These are phyloP conservation scores for Tetramorium parvispinum DNA, from an alignment of 1,140 invertebrate species.

Conservation along the genomic window DNA sequence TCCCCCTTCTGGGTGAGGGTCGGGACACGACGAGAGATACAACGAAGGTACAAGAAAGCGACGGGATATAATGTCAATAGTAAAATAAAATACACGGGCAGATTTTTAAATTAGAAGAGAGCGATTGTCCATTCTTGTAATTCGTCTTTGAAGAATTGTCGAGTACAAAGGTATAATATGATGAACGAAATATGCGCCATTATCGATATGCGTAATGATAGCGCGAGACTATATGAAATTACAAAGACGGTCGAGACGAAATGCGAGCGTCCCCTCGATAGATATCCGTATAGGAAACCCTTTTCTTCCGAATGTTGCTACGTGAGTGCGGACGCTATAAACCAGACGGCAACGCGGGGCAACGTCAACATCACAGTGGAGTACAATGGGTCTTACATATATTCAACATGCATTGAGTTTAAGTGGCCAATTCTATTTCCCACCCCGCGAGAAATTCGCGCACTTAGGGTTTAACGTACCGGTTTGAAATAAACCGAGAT, in stretches of 20 bases:
- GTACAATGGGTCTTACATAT: slow-evolving; percentile 24
- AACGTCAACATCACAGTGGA: slow-evolving; percentile 19
- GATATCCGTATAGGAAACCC: background rate
- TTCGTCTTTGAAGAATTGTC: background rate
- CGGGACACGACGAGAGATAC: background rate
- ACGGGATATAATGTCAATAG: background rate
- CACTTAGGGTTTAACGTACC: slow-evolving; percentile 47
- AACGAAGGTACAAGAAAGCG: background rate
- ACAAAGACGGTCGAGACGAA: background rate
- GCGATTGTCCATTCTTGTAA: background rate
- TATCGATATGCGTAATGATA: background rate
- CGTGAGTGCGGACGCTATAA: slow-evolving; percentile 10
- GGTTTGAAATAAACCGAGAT: slow-evolving; percentile 58
- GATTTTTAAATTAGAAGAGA: background rate
- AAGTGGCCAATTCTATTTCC: slow-evolving; percentile 41
- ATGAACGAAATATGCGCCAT: background rate
- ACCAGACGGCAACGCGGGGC: slow-evolving; percentile 1
- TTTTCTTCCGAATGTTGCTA: background rate
- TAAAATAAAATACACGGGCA: background rate
- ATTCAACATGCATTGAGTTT: slow-evolving; percentile 38
- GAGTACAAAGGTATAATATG: background rate
- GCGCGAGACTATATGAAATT: background rate
- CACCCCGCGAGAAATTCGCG: slow-evolving; percentile 4
- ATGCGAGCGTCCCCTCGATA: background rate
- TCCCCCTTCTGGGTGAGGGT: slow-evolving; percentile 29